Evolutionary conservation across 2,888 invertebrate species (phyloP).

Genomic region (Drosophila fungiperda): DNA sequence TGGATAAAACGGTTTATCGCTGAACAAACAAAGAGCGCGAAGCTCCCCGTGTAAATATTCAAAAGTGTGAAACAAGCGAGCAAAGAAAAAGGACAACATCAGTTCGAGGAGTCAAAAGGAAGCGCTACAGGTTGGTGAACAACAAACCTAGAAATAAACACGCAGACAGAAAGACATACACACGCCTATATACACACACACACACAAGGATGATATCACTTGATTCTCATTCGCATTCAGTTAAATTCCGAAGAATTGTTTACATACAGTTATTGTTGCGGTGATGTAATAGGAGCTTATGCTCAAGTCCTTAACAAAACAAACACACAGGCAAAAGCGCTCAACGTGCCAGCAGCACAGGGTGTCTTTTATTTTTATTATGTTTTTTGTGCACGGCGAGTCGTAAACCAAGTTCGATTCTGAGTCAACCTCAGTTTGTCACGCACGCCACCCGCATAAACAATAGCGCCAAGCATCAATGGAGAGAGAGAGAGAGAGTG

Average conservation of each 20-base stretch:
- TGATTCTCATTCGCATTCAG: conserved; percentile 36
- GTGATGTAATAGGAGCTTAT: conserved; percentile 54
- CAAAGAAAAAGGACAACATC: conserved; percentile 3
- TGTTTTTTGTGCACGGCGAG: background rate
- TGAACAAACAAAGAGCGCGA: conserved; percentile 3
- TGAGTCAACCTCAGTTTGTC: conserved; percentile 18
- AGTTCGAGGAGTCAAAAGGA: conserved; percentile 21
- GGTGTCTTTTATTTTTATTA: background rate
- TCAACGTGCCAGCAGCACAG: conserved; percentile 7
- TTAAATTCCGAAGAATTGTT: conserved; percentile 13
- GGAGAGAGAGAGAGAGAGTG: conserved; percentile 7
- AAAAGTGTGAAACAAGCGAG: conserved; percentile 6
- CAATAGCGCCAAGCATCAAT: background rate
- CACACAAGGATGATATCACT: conserved; percentile 20
- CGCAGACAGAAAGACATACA: background rate
- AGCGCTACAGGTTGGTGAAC: conserved; percentile 60
- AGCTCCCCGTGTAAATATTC: background rate
- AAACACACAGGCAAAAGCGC: conserved; percentile 22
- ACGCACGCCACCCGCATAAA: conserved; percentile 49
- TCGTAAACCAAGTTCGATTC: conserved; percentile 17
- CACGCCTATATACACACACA: conserved; percentile 5
- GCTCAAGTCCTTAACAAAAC: conserved; percentile 51
- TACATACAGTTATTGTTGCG: conserved; percentile 19
- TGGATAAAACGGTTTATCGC: background rate
- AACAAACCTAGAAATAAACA: conserved; percentile 2